Evolutionary conservation across 2,797 vertebrate genomes (phyloP).

Genomic region (Muscicapa comitata): DNA sequence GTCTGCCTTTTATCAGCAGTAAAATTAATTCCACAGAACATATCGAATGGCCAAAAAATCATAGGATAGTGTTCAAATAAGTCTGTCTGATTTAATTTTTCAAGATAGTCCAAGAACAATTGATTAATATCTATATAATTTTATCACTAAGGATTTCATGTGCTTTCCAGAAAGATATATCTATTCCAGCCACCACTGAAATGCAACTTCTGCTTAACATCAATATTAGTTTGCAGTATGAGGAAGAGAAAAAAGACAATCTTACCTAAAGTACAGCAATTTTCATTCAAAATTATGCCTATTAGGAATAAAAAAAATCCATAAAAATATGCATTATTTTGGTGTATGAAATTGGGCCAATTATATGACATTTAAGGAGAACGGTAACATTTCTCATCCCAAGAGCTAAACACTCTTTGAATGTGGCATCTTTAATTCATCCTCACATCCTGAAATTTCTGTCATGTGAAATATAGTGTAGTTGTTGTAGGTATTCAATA

Average conservation of each 20-base stretch:
- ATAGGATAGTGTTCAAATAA: not conserved
- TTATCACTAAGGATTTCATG: not conserved
- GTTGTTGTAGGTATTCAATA: not conserved
- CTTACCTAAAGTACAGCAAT: not conserved
- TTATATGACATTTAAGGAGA: not conserved
- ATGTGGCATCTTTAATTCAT: not conserved
- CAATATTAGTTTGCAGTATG: not conserved
- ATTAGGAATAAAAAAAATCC: not conserved
- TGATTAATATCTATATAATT: not conserved
- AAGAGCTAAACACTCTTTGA: not conserved
- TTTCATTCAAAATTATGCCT: slow-evolving; percentile 1
- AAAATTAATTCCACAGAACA: not conserved
- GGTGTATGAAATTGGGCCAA: not conserved
- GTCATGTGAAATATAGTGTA: not conserved
- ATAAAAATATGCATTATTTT: not conserved
- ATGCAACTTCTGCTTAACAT: not conserved
- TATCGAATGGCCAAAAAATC: not conserved
- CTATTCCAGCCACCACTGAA: not conserved
- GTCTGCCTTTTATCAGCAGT: not conserved
- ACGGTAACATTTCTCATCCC: not conserved
- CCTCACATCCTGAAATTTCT: not conserved
- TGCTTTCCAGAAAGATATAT: not conserved
- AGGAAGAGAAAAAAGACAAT: not conserved
- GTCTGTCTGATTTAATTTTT: slow-evolving; percentile 5
- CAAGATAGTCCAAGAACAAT: not conserved